Base-by-base conservation (phyloP, 2,113 vertebrate species). In the Chrysemys picta region DNA sequence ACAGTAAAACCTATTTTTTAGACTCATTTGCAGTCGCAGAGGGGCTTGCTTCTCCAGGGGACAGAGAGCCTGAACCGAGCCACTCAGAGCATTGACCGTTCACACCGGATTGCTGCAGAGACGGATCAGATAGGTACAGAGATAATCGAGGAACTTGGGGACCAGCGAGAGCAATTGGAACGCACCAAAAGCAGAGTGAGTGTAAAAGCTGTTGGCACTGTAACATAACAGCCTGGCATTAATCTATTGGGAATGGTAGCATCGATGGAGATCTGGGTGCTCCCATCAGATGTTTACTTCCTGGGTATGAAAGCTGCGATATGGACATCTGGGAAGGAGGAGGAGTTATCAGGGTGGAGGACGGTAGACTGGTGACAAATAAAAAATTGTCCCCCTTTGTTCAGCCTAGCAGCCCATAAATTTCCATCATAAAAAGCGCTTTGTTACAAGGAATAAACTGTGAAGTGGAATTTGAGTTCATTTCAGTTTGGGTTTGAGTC, bases 121-220 rank as follows among this genome's bases (percentile, higher is more conserved):
- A 99, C 99, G 0, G 99, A 99, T 72, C 98, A 99, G 88, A 98
- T 99, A 13, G 99, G 99, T 87, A 98, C 98, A 0, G 99, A 99
- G 22, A 99, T 99, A 80, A 99, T 99, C 3, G 99, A 99, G 93
- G 99, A 99, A 62, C 98, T 99, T 0, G 99, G 99, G 25, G 99
- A 99, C 53, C 99, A 99, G 96, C 97, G 99, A 81, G 99, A 99
- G 13, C 99, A 99, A 59, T 98, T 99, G 97, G 99, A 99, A 80
- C 99, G 99, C 45, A 98, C 98, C 89, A 99, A 98, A 97, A 98
- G 98, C 97, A 97, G 99, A 95, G 99, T 99, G 87, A 99, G 99
- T 94, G 38, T 59, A 38, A 31, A 35, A 27, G 2, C 38, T 2
- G 27, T 0, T 22, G 84, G 8, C 31, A 0, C 0, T 14, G 87